Base-by-base conservation (phyloP, 2,888 invertebrate species). In the Diplolepis rosae region DNA sequence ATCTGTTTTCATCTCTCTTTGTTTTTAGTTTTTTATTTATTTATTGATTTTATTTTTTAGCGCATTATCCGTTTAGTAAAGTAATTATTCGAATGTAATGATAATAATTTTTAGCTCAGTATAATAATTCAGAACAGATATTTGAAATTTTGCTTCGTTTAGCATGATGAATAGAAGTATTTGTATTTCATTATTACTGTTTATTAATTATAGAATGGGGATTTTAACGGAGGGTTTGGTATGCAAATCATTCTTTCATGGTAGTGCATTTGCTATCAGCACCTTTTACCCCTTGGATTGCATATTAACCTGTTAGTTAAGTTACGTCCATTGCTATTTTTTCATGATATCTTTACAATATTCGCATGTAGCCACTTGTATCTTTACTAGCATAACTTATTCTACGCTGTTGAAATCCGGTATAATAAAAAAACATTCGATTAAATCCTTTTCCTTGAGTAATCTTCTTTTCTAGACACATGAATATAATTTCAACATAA, bases 261-360 rank as follows among this genome's bases (percentile, higher is more conserved):
- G 65, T 68, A 30, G 61, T 61, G 48, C 39, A 56, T 70, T 74
- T 65, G 24, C 69, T 54, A 51, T 52, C 30, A 69, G 54, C 48
- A 65, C 66, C 35, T 67, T 54, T 52, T 71, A 74, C 68, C 71
- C 70, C 54, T 66, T 35, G 42, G 56, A 72, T 72, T 67, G 52
- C 66, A 74, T 65, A 69, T 70, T 74, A 71, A 71, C 69, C 69
- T 67, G 65, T 65, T 74, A 72, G 72, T 71, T 71, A 72, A 68
- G 68, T 35, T 68, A 24, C 68, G 42, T 56, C 45, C 61, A 27
- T 68, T 27, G 68, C 65, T 56, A 67, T 68, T 75, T 67, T 45
- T 54, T 51, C 71, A 35, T 35, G 35, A n/a, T 35, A n/a, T 61
- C 61, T 61, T 61, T 35, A 24, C 61, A 39, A 61, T 24, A 39